Base-by-base conservation (phyloP, 2,888 invertebrate genomes). In the Mythimna albipuncta region DNA sequence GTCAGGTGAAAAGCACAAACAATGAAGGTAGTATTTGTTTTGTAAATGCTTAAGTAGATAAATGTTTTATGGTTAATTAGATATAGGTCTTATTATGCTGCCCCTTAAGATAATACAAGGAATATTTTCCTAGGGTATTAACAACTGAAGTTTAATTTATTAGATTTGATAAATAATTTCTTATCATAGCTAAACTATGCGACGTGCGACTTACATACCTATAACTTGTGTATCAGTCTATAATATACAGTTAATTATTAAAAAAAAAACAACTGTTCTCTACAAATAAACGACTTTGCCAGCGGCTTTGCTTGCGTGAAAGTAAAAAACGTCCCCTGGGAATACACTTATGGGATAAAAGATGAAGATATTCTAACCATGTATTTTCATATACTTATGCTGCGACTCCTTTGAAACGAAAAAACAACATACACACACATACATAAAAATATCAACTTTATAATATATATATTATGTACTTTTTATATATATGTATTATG, bases 1-100 rank as follows among this genome's bases (percentile, higher is more conserved):
- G 67, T 47, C 67, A 72, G 57, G 44, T 73, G 55, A 67, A 75
- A 83, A 75, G 61, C 59, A 73, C 66, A 84, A 83, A 85, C 72
- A 84, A 59, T 59, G 66, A 26, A 16, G 16, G 32, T 59, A 61
- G 54, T 77, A 63, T 81, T 78, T 75, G 55, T 54, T 26, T 65
- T 52, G 32, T 55, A 21, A 67, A 62, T 9, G 44, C 32, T 32
- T 21, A 47, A 21, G 55, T 68, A 55, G 52, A 76, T 81, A 76
- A 69, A 76, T 81, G 38, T 65, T 76, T 64, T 79, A 75, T 79
- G 50, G 52, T 66, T 64, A 41, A 64, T 41, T 41, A 71, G 19
- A 71, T 50, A 61, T 21, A 74, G 13, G 54, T 59, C 52, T 54
- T 54, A 54, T 73, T 52, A 44, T n/a, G 75, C 62, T 76, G 13